Base-by-base conservation (phyloP, 2,888 invertebrate genomes). In the Aleiodes testaceus region DNA sequence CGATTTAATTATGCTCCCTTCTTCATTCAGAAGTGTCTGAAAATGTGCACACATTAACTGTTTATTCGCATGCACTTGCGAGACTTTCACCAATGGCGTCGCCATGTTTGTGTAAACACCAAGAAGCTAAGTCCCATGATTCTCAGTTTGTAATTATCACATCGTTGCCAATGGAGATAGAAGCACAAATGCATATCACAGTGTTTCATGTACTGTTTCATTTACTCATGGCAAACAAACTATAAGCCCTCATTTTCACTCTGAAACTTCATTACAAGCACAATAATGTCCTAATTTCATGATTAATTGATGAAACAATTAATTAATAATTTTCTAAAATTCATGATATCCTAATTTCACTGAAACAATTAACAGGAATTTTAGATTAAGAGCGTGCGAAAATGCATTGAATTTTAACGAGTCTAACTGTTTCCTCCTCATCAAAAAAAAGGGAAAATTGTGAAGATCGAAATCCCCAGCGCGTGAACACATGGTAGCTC, bases 131-230 rank as follows among this genome's bases (percentile, higher is more conserved):
- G 9, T 9, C 36, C 53, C 52, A 50, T 69, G 69, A 69, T 63
- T 69, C 52, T 70, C 44, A 18, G 63, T 53, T 36, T 44, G 53
- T 70, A 64, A 70, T 70, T 70, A 70, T 70, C 69, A 70, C 65
- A 53, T 70, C 47, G 69, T 70, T 70, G 69, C 69, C 64, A 70
- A 64, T 14, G 63, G 42, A 22, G 59, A 44, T 50, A 50, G n/a
- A 53, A 20, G 20, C 30, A 53, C 53, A n/a, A 53, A 22, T 30
- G 22, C 53, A 53, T 53, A 53, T 53, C 53, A 30, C 53, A 53
- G 22, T 26, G 14, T n/a, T 53, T 53, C 30, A 53, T 53, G 53
- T 22, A 26, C 12, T 52, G 53, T 53, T 53, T 36, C 59, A 42
- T 36, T 47, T 50, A 44, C 49, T 30, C 52, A 69, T 69, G 59